phyloP scores from a whole-genome alignment of 1,140 invertebrate genomes.

The Kradibia gibbosae region DNA sequence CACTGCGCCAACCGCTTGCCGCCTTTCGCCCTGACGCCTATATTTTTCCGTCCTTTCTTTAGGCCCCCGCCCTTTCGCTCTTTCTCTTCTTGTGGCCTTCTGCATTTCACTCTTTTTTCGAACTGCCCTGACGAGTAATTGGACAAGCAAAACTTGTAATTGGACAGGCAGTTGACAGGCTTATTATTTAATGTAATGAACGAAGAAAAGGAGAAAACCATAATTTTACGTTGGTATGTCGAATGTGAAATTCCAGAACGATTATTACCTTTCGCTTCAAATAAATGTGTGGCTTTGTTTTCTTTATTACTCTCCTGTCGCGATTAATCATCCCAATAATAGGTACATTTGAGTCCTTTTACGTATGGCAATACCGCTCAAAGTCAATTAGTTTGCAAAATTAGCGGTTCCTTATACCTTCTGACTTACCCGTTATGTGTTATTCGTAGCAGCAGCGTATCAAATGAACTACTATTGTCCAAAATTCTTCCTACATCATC shows the following conservation, averaged over 20 bases:
- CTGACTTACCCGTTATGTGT: no score
- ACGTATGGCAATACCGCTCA: background rate
- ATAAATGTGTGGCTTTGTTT: background rate
- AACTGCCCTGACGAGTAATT: constrained; percentile 28
- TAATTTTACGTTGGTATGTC: constrained; percentile 41
- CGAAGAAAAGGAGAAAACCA: constrained; percentile 28
- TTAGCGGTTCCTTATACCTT: background rate
- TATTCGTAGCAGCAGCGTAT: no score
- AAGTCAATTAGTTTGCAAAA: background rate
- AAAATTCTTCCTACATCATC: no score
- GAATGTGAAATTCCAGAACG: background rate
- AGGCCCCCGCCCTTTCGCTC: background rate
- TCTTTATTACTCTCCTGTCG: background rate
- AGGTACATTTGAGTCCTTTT: background rate
- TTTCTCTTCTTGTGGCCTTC: background rate
- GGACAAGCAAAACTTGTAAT: constrained; percentile 41
- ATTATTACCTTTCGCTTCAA: background rate
- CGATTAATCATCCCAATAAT: constrained; percentile 12
- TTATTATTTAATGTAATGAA: constrained; percentile 46
- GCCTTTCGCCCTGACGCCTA: background rate
- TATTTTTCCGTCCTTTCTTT: constrained; percentile 21
- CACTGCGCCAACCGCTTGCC: background rate
- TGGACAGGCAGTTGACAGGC: constrained; percentile 41
- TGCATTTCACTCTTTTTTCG: background rate
- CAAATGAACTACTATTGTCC: no score